A percentile compares a stretch with the other conserved stretches of the same genome.
Evolutionary conservation across 2,113 vertebrate species (phyloP).

Genomic region (Colossoma macropomum): DNA sequence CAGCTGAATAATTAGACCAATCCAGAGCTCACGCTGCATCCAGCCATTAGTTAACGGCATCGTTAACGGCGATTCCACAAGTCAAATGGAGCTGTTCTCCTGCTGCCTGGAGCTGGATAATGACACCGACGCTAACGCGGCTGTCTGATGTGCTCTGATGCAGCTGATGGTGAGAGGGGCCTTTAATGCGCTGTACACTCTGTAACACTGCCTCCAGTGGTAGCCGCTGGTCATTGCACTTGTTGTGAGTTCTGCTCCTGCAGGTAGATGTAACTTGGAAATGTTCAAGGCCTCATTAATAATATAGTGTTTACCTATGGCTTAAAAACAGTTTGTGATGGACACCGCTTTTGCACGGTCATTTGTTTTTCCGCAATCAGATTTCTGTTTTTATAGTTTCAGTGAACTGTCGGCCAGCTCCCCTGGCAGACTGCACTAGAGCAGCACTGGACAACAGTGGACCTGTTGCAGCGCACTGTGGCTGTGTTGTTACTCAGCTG

Average conservation of each 20-base stretch:
- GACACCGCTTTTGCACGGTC: neutral
- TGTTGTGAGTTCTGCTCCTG: neutral
- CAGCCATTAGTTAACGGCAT: neutral
- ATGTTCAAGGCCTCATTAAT: conserved; percentile 17
- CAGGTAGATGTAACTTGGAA: neutral
- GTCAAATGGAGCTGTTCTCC: conserved; percentile 14
- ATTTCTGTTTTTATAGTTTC: conserved; percentile 28
- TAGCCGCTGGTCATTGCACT: neutral
- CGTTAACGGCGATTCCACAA: conserved; percentile 7
- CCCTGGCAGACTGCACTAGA: conserved; percentile 14
- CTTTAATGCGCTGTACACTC: conserved; percentile 5
- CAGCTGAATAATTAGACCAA: conserved; percentile 13
- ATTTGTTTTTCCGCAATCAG: conserved; percentile 18
- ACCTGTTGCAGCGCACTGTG: conserved; percentile 30
- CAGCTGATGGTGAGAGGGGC: neutral
- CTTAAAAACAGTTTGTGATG: neutral
- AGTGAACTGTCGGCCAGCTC: conserved; percentile 20
- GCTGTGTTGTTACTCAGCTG: conserved; percentile 36
- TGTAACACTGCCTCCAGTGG: neutral
- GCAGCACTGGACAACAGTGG: conserved; percentile 25
- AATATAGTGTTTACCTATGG: neutral
- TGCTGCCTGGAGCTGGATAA: conserved; percentile 11
- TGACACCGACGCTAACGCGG: neutral
- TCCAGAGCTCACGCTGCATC: neutral
- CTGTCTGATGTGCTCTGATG: conserved; percentile 3